phyloP scores from a whole-genome alignment of 2,113 vertebrate species.

The Etheostoma cragini region DNA sequence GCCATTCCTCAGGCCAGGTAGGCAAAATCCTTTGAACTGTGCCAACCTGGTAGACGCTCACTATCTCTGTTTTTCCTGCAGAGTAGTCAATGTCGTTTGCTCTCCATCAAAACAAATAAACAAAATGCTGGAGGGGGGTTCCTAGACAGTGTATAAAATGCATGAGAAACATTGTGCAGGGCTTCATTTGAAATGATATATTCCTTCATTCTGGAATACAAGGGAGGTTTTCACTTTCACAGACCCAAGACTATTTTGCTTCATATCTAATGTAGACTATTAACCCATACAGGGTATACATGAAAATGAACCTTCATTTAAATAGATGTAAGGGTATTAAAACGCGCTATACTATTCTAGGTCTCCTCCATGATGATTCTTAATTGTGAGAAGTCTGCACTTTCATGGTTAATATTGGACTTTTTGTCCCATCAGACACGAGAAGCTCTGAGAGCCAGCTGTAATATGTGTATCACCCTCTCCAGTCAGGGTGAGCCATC shows the following conservation, averaged over 20 bases:
- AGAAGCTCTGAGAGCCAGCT: conserved; percentile 66
- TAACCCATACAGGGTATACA: conserved; percentile 19
- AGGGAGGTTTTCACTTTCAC: conserved; percentile 32
- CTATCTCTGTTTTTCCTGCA: conserved; percentile 46
- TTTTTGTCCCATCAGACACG: conserved; percentile 59
- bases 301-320: conserved; percentile 32
- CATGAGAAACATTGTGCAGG: conserved; percentile 35
- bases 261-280: conserved; percentile 22
- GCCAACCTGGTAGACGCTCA: conserved; percentile 54
- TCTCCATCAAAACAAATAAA: conserved; percentile 64
- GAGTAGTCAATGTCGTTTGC: conserved; percentile 55
- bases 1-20: conserved; percentile 58
- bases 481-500: conserved; percentile 69
- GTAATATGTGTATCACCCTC: conserved; percentile 76
- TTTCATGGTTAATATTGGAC: conserved; percentile 70
- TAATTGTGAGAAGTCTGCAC: conserved; percentile 52
- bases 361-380: conserved; percentile 32
- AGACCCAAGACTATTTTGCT: conserved; percentile 1
- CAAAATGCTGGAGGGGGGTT: conserved; percentile 50
- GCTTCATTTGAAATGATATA: conserved; percentile 51
- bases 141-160: conserved; percentile 40
- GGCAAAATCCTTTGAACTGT: conserved; percentile 64
- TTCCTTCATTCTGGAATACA: conserved; percentile 37
- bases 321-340: conserved; percentile 3
- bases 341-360: neutral